Percentiles rank a stretch among this genome's conserved stretches.
These are phyloP conservation scores for Macrostomum cliftonense DNA, from an alignment of 2,888 invertebrate species.

Conservation along the genomic window DNA sequence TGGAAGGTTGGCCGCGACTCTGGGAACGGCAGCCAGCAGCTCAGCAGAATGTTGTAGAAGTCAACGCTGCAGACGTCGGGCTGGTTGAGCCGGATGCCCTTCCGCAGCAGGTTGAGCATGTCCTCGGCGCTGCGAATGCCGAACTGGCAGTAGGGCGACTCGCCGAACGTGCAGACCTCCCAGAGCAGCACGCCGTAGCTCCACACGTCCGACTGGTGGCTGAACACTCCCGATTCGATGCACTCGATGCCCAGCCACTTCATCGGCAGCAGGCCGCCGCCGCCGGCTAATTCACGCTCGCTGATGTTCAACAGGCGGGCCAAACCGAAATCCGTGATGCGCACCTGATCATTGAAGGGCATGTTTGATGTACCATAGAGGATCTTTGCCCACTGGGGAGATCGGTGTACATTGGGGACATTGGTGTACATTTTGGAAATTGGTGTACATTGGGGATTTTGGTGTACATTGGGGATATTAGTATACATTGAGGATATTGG, in stretches of 20 bases:
- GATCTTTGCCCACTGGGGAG: too few species aligned
- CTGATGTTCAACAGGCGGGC: slow-evolving; percentile 6
- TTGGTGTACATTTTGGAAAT: too few species aligned
- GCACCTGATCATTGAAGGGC: too few species aligned
- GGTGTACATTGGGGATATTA: too few species aligned
- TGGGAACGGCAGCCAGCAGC: neutral
- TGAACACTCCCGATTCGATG: slow-evolving; percentile 1
- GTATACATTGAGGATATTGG: too few species aligned
- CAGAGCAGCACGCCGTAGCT: slow-evolving; percentile 8
- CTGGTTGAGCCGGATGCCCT: slow-evolving; percentile 7
- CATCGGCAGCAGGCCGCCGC: slow-evolving; percentile 6
- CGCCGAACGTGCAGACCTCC: slow-evolving; percentile 11
- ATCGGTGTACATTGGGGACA: too few species aligned
- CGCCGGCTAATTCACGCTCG: slow-evolving; percentile 2
- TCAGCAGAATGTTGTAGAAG: slow-evolving; percentile 9
- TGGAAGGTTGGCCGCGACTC: too few species aligned
- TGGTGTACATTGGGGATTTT: too few species aligned
- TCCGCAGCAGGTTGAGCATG: slow-evolving; percentile 3
- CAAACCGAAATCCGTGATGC: slow-evolving; percentile 10
- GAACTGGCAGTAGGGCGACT: slow-evolving; percentile 4
- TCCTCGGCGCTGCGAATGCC: neutral
- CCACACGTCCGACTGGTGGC: slow-evolving; percentile 9
- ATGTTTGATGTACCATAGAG: too few species aligned
- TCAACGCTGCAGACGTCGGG: slow-evolving; percentile 10
- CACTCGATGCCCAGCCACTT: slow-evolving; percentile 7